Evolutionary conservation across 2,888 invertebrate genomes (phyloP).

Genomic region (Diplazon laetatorius): DNA sequence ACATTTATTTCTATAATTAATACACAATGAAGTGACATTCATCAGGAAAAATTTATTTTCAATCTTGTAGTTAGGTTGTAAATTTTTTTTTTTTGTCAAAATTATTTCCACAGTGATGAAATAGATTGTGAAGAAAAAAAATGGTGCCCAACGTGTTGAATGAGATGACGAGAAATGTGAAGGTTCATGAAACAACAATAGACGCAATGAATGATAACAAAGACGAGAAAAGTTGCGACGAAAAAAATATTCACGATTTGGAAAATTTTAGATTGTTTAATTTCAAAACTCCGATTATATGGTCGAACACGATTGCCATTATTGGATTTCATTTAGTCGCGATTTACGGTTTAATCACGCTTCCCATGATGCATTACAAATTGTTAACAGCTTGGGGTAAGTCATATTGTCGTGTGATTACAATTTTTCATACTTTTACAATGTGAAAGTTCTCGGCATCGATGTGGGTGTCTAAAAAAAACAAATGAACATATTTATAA

Average conservation of each 20-base stretch:
- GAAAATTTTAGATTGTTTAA: constrained; percentile 41
- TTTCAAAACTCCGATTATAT: constrained; percentile 58
- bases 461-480: too few species aligned
- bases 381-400: constrained; percentile 58
- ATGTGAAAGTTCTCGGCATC: background rate
- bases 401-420: too few species aligned
- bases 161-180: constrained; percentile 25
- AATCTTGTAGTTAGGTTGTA: too few species aligned
- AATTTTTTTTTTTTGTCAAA: background rate
- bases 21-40: too few species aligned
- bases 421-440: background rate
- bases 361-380: constrained; percentile 43
- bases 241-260: background rate
- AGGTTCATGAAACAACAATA: constrained; percentile 22
- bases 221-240: background rate
- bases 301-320: constrained; percentile 52
- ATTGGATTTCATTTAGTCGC: constrained; percentile 54
- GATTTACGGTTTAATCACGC: constrained; percentile 53
- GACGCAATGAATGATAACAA: background rate
- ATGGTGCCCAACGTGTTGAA: constrained; percentile 53
- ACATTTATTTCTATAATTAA: background rate
- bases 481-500: too few species aligned
- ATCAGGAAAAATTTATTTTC: too few species aligned
- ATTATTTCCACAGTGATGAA: background rate
- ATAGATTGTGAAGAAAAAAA: constrained; percentile 15